These are phyloP conservation scores for Ploceus nigricollis DNA, from an alignment of 2,113 vertebrate genomes.

Conservation along the genomic window DNA sequence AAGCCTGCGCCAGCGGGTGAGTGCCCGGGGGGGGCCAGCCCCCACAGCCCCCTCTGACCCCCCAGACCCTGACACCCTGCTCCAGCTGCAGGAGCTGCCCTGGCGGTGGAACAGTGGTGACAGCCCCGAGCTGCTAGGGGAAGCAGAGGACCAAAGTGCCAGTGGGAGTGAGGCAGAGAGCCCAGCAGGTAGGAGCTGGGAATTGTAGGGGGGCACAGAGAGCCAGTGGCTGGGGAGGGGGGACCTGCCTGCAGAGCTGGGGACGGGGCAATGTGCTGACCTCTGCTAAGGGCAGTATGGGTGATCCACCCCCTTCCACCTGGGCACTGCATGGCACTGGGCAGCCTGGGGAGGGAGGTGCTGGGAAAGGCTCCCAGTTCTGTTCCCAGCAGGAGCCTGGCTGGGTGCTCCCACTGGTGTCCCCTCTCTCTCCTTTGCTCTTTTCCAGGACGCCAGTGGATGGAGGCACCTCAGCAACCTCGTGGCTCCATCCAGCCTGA, in stretches of 20 bases:
- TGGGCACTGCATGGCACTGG: neutral
- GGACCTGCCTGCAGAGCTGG: neutral
- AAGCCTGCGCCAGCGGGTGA: constrained; percentile 70
- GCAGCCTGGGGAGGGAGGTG: neutral
- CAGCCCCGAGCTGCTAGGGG: neutral
- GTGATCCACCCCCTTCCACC: neutral
- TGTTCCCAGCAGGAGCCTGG: neutral
- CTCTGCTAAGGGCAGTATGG: neutral
- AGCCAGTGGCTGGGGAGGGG: neutral
- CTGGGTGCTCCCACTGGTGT: accelerated
- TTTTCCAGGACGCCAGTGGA: neutral
- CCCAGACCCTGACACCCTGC: accelerated
- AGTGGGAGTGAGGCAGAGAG: neutral
- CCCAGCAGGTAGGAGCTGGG: neutral
- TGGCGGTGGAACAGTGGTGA: neutral
- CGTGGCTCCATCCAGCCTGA: neutral
- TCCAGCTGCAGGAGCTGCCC: neutral
- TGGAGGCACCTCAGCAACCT: neutral
- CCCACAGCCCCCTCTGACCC: accelerated
- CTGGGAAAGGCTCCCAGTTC: neutral
- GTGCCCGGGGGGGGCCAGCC: accelerated
- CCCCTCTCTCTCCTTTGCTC: neutral
- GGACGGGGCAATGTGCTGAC: neutral
- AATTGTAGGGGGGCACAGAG: accelerated
- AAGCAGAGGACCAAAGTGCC: neutral